Evolutionary conservation across 2,888 invertebrate species (phyloP).

Genomic region (Dicycla oo): DNA sequence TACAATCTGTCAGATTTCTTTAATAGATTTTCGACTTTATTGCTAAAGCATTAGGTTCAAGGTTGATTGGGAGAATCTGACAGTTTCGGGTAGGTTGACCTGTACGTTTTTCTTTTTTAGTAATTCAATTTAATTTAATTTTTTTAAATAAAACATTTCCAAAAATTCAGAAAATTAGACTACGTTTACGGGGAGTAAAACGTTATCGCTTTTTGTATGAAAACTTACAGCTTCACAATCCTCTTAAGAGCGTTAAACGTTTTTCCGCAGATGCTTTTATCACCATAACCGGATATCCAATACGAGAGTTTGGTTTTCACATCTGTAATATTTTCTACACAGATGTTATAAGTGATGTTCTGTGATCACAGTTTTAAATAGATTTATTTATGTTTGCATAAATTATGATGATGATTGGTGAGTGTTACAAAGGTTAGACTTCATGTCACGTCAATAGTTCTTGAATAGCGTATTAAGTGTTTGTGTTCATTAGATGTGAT

Average conservation of each 20-base stretch:
- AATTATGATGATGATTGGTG: conserved; percentile 20
- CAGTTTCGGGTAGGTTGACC: too few species aligned
- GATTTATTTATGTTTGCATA: conserved; percentile 35
- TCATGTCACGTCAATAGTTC: conserved; percentile 23
- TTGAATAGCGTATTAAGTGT: conserved; percentile 28
- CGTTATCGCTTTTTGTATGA: too few species aligned
- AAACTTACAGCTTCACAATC: too few species aligned
- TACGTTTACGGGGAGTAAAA: too few species aligned
- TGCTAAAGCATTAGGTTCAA: too few species aligned
- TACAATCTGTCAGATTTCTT: too few species aligned
- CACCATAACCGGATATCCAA: conserved; percentile 25
- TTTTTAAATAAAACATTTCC: too few species aligned
- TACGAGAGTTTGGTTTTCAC: conserved; percentile 42
- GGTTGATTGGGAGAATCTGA: too few species aligned
- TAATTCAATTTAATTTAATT: too few species aligned
- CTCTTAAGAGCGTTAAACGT: background rate
- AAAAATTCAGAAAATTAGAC: too few species aligned
- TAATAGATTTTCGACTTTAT: too few species aligned
- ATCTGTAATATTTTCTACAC: conserved; percentile 3
- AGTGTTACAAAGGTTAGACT: conserved; percentile 30
- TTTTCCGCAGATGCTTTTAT: conserved; percentile 2
- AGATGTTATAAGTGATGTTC: background rate
- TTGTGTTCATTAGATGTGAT: conserved; percentile 26
- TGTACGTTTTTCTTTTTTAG: too few species aligned
- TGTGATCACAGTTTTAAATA: conserved; percentile 42